Conservation (phyloP, 2,797 vertebrate species). For the Falco cherrug region DNA sequence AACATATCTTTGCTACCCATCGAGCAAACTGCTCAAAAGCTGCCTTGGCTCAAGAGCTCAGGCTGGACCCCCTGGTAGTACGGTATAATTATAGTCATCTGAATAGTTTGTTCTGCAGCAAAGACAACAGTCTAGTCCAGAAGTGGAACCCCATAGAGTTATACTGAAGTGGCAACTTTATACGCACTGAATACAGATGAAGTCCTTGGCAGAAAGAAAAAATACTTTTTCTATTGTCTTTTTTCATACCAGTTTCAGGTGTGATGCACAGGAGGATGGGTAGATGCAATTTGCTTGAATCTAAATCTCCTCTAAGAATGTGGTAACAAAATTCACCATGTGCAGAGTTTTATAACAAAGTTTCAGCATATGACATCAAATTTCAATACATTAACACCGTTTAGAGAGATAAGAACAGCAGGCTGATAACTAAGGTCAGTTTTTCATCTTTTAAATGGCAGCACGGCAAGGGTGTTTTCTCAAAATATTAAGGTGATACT, state of each 20-base stretch:
- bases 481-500: neutral
- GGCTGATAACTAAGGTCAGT: neutral
- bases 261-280: neutral
- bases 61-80: conserved; percentile 13
- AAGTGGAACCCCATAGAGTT: conserved; percentile 43
- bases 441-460: neutral
- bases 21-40: conserved; percentile 5
- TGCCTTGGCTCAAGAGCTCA: conserved; percentile 37
- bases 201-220: conserved; percentile 31
- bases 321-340: neutral
- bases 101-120: conserved; percentile 27
- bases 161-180: neutral
- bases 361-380: neutral
- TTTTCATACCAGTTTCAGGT: conserved; percentile 1
- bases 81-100: neutral
- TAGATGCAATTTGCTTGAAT: conserved; percentile 2
- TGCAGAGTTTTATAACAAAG: neutral
- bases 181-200: conserved; percentile 50
- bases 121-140: conserved; percentile 25
- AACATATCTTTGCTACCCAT: neutral
- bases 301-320: neutral
- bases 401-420: neutral
- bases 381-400: neutral
- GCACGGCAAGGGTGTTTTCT: neutral
- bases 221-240: neutral